phyloP scores from a whole-genome alignment of 1,140 invertebrate species.

The Leptoteleia sp. region DNA sequence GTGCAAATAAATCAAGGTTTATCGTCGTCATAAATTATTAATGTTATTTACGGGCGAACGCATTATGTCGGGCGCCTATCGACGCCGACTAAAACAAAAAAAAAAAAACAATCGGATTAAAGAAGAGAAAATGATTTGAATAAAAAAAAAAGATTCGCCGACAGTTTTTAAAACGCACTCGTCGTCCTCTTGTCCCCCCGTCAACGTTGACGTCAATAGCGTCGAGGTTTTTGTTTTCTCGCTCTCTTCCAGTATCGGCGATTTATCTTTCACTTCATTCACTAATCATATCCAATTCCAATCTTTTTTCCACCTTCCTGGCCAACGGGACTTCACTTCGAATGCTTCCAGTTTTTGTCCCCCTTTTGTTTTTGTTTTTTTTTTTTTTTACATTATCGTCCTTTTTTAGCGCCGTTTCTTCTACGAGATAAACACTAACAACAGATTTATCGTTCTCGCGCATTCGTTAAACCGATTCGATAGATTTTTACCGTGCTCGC shows the following conservation, averaged over 20 bases:
- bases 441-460: slow-evolving; percentile 76
- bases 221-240: slow-evolving; percentile 54
- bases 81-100: too few species aligned
- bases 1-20: slow-evolving; percentile 21
- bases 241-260: slow-evolving; percentile 19
- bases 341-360: slow-evolving; percentile 11
- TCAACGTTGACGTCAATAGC: slow-evolving; percentile 71
- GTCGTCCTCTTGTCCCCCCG: slow-evolving; percentile 56
- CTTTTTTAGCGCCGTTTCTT: slow-evolving; percentile 26
- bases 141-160: slow-evolving; percentile 48
- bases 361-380: slow-evolving; percentile 2
- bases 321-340: slow-evolving; percentile 19
- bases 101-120: slow-evolving; percentile 17
- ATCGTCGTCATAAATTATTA: slow-evolving; percentile 13
- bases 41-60: slow-evolving; percentile 38
- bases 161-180: slow-evolving; percentile 74
- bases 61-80: slow-evolving; percentile 7
- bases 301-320: slow-evolving; percentile 53
- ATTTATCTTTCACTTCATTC: slow-evolving; percentile 41
- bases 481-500: slow-evolving; percentile 76
- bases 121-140: slow-evolving; percentile 20
- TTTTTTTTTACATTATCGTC: too few species aligned
- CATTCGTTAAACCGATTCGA: slow-evolving; percentile 79
- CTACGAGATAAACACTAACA: slow-evolving; percentile 70
- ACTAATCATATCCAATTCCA: slow-evolving; percentile 53